Evolutionary conservation across 37 sponge, comb jelly and placozoan species (phyloP).

Genomic region (Ianthella basta): DNA sequence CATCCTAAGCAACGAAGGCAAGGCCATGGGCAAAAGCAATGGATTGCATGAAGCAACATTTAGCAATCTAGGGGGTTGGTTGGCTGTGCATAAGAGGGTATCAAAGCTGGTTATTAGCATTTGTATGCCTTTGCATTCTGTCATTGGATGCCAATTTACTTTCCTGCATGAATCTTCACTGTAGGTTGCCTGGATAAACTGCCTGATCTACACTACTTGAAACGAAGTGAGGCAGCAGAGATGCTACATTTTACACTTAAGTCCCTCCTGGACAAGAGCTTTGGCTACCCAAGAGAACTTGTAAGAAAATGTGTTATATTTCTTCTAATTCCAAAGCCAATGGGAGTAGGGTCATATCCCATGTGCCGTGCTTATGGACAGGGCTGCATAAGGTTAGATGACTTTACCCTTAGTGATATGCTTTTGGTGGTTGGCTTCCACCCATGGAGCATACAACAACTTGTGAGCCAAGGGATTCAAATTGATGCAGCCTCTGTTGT

Average conservation of each 20-base stretch:
- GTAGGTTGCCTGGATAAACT: background rate
- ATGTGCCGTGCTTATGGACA: constrained; percentile 4
- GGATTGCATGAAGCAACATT: too few species aligned
- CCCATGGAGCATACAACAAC: background rate
- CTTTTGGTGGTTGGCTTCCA: background rate
- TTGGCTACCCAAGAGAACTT: background rate
- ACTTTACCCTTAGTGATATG: constrained; percentile 1
- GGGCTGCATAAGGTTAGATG: background rate
- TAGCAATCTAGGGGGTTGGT: too few species aligned
- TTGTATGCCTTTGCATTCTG: too few species aligned
- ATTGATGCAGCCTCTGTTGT: constrained; percentile 18
- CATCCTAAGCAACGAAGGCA: too few species aligned
- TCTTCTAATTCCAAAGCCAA: background rate
- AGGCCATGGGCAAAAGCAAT: too few species aligned
- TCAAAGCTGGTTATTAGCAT: too few species aligned
- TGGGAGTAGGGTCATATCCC: background rate
- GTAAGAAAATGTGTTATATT: background rate
- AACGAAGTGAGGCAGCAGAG: background rate
- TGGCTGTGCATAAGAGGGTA: too few species aligned
- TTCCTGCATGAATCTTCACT: too few species aligned
- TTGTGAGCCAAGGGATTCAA: background rate
- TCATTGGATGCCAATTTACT: too few species aligned
- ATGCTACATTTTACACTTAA: background rate
- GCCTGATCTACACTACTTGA: background rate
- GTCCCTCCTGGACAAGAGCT: constrained; percentile 4